Evolutionary conservation across 1,140 invertebrate genomes (phyloP).

Genomic region (Neoseiulus cucumeris): DNA sequence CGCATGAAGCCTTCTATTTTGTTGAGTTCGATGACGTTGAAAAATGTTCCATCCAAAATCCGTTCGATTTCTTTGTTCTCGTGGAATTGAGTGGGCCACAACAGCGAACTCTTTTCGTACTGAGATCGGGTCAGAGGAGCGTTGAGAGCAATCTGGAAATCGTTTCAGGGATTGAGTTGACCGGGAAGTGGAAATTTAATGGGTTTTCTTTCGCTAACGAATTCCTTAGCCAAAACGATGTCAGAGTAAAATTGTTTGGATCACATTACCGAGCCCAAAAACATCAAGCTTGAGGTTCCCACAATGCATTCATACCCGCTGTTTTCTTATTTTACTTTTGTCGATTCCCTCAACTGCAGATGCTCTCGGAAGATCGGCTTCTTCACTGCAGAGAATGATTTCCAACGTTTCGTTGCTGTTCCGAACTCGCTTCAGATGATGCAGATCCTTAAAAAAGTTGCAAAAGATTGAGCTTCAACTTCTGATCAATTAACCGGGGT

Average conservation of each 20-base stretch:
- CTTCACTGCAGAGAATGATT: background rate
- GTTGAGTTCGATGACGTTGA: slow-evolving; percentile 5
- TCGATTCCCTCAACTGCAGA: background rate
- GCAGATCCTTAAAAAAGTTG: background rate
- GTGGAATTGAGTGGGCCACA: slow-evolving; percentile 64
- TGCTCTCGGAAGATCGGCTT: background rate
- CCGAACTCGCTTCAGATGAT: slow-evolving; percentile 1
- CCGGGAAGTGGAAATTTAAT: background rate
- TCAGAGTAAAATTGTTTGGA: background rate
- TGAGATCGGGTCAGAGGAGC: slow-evolving; percentile 44
- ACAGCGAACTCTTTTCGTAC: slow-evolving; percentile 36
- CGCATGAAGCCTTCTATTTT: background rate
- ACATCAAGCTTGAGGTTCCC: no score
- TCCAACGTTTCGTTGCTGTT: background rate
- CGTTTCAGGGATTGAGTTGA: background rate
- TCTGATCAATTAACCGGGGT: background rate
- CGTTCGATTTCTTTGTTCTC: slow-evolving; percentile 34
- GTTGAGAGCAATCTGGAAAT: slow-evolving; percentile 34
- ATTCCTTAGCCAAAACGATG: background rate
- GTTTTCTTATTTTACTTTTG: background rate
- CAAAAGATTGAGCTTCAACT: background rate
- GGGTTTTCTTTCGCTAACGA: background rate
- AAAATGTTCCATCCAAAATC: slow-evolving; percentile 15
- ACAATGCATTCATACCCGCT: background rate
- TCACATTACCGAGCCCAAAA: background rate